Evolutionary conservation across 2,113 vertebrate species (phyloP), one percentile per base, ranked within the genome.

Genomic region (Gavialis gangeticus): DNA sequence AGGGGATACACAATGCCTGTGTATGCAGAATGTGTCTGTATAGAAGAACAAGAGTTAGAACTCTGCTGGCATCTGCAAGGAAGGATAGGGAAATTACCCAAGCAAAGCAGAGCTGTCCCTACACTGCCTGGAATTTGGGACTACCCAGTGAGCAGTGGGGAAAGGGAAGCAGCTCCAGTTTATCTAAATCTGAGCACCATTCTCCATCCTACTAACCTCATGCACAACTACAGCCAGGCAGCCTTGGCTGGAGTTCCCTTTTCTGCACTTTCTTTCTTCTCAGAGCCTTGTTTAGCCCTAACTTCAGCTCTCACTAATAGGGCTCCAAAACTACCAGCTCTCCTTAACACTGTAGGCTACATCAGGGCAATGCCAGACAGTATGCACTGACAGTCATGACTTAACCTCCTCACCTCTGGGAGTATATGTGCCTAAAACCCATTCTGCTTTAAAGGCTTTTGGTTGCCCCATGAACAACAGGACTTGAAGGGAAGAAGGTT

Each of bases 1-100:
- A 8, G 0, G 1, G 14, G 54, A 18, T 54, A 30, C 24, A 19
- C 24, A 18, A 60, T 59, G 37, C 69, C 22, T 46, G 21, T 73
- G 22, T 22, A 73, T 73, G 69, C 34, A 24, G 12, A 46, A 46
- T 37, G 7, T 37, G 12, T 37, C 15, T 24, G 69, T 73, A 46
- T 73, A 37, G 60, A 11, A 25, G 60, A 24, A 24, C 25, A 12
- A 62, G 25, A 21, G 25, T 24, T 12, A 62, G 60, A 62, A 62
- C 22, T 25, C 25, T 62, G n/a, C 64, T 46, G 34, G 69, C 13
- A 73, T 21, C 67, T 21, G 30, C 19, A 37, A 69, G 18, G 67
- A 19, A 34, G 5, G 30, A 30, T 6, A 17, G 67, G 67, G 10
- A 69, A 69, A 21, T 30, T 69, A 34, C n/a, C 67, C 19, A 71